Evolutionary conservation across 2,888 invertebrate genomes (phyloP), one percentile per base, ranked within the genome.

Genomic region (Trichopoda pennipes): DNA sequence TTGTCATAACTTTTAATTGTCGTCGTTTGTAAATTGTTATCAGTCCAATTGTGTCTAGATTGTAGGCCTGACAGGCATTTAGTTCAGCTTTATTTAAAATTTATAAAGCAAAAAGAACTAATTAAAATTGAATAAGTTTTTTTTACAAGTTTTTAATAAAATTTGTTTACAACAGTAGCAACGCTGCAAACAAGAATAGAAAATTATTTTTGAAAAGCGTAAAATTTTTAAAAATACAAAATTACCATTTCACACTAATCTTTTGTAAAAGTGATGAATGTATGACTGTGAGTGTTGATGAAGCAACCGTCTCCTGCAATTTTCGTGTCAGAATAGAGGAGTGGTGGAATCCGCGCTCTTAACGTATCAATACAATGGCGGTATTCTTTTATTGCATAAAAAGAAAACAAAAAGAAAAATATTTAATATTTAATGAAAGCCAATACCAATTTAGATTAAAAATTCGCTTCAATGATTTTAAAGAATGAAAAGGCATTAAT

Each of bases 391-490:
- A 76, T 68, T 44, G 19, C 44, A 44, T 72, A 58, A 38, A 66
- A 60, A 47, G n/a, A 28, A 42, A 28, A 38, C 63, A 63, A 63
- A 58, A 47, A 38, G 64, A 38, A 74, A 73, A 32, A 60, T 51
- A 47, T 77, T 61, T 77, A 51, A 63, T 58, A 49, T 74, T 35
- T 76, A 68, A 73, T 51, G 70, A 82, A 82, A 78, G 74, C 81
- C 78, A 82, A 79, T 78, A 82, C 82, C 87, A 88, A 89, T 89
- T 88, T 87, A 88, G 89, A 88, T 89, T 89, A 88, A 87, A 87
- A 87, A 86, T 87, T 86, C 88, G 89, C 86, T 88, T 88, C 87
- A 88, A 86, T 86, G 89, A 89, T 88, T 89, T 87, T 87, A 85
- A 86, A 85, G 87, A 53, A 23, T 28, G 81, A 23, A 69, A 51